A percentile compares a stretch with the other conserved stretches of the same genome.
Evolutionary conservation across 1,140 invertebrate genomes (phyloP).

Genomic region (Hyles vespertilio): DNA sequence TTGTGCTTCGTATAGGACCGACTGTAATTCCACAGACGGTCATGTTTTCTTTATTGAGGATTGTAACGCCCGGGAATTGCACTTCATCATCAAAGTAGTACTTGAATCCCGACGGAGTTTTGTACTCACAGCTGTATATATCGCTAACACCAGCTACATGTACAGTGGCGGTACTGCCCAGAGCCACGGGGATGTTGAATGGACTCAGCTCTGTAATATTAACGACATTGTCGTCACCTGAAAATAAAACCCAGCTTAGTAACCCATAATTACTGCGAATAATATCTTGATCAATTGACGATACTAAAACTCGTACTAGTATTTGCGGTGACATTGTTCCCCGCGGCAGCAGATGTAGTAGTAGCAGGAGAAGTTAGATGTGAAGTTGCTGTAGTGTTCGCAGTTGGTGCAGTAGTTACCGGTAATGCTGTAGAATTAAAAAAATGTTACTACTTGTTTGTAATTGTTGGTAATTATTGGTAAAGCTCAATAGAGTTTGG

Average conservation of each 20-base stretch:
- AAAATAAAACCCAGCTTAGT: not conserved
- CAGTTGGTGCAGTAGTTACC: no score
- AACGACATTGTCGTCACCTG: constrained; percentile 25
- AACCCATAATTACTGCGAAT: no score
- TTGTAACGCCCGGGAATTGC: constrained; percentile 5
- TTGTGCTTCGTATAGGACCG: constrained; percentile 16
- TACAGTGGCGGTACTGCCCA: constrained; percentile 14
- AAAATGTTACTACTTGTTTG: no score
- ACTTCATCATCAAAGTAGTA: not conserved
- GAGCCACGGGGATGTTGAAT: constrained; percentile 13
- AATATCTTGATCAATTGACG: no score
- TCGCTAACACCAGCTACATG: constrained; percentile 12
- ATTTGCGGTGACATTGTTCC: no score
- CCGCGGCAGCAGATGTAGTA: no score
- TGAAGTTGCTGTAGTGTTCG: no score
- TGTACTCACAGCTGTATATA: constrained; percentile 19
- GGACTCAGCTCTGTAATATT: constrained; percentile 22
- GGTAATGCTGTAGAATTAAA: no score
- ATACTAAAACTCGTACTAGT: no score
- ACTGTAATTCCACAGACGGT: constrained; percentile 13
- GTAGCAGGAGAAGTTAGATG: no score
- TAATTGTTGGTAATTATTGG: no score
- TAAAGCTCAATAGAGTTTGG: no score
- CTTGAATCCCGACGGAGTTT: constrained; percentile 12
- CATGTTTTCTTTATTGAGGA: not conserved